Evolutionary conservation across 2,888 invertebrate species (phyloP).

Genomic region (Diplazon laetatorius): DNA sequence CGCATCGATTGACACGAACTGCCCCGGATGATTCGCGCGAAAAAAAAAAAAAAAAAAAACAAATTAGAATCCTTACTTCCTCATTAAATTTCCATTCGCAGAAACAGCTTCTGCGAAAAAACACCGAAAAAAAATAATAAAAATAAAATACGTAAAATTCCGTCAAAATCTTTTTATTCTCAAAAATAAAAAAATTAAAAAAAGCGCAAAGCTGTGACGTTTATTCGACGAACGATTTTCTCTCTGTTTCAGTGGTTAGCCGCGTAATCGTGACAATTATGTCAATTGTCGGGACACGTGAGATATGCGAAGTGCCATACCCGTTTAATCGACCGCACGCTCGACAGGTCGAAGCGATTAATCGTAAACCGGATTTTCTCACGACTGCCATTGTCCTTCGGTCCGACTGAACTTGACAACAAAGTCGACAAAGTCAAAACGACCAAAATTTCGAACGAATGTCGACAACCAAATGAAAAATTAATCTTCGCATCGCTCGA

Average conservation of each 20-base stretch:
- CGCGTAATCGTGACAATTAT: conserved; percentile 43
- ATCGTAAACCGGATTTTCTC: conserved; percentile 51
- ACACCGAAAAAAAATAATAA: background rate
- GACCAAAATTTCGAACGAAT: conserved; percentile 42
- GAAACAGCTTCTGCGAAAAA: conserved; percentile 24
- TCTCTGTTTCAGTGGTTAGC: conserved; percentile 48
- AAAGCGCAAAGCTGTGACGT: background rate
- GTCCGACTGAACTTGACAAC: background rate
- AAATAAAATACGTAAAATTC: conserved; percentile 14
- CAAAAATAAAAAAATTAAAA: too few species aligned
- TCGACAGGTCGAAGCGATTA: conserved; percentile 53
- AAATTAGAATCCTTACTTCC: background rate
- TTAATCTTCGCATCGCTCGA: conserved; percentile 35
- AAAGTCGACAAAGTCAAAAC: conserved; percentile 4
- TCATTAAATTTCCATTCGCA: conserved; percentile 3
- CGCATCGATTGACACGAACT: conserved; percentile 39
- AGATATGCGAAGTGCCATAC: conserved; percentile 53
- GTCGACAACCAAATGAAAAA: too few species aligned
- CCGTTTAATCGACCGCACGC: conserved; percentile 59
- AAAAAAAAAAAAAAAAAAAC: conserved; percentile 14
- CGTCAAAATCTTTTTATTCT: conserved; percentile 2
- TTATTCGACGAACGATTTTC: conserved; percentile 37
- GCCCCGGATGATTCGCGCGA: background rate
- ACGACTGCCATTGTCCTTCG: conserved; percentile 26
- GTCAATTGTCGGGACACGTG: conserved; percentile 47